Percentiles rank a stretch among this genome's conserved stretches.
Conservation (phyloP, 2,797 vertebrate species). For the Tenualosa thibaudeaui region DNA sequence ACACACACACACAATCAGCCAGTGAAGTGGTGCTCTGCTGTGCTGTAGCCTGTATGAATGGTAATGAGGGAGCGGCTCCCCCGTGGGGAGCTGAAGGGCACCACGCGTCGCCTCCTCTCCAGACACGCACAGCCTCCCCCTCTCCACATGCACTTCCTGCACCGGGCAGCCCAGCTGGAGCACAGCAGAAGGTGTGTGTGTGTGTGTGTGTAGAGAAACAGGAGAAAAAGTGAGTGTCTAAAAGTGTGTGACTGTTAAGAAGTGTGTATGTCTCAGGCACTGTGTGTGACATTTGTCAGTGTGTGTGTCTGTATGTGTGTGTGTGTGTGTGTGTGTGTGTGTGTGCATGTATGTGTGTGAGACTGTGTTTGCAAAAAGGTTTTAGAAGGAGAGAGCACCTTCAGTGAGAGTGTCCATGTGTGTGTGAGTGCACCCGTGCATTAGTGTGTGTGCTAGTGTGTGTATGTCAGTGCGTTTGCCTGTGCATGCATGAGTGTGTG, state of each 20-base stretch:
- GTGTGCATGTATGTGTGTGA: not conserved
- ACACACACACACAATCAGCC: not conserved
- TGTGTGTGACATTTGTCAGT: not conserved
- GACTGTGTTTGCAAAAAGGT: not conserved
- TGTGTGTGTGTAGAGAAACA: not conserved
- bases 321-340: not conserved
- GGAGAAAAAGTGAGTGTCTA: not conserved
- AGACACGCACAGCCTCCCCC: constrained; percentile 29
- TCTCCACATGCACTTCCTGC: constrained; percentile 67
- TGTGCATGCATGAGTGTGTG: not conserved
- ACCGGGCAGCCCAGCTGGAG: constrained; percentile 67
- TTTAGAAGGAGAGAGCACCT: not conserved
- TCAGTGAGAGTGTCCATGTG: not conserved
- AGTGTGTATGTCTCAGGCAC: not conserved
- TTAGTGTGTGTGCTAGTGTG: not conserved
- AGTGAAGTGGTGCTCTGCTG: not conserved
- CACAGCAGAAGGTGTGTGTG: constrained; percentile 44
- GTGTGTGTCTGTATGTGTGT: not conserved
- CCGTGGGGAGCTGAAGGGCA: constrained; percentile 18
- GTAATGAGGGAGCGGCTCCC: constrained; percentile 16
- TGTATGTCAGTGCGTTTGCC: not conserved
- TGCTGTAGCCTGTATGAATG: constrained; percentile 12
- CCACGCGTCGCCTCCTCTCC: constrained; percentile 37
- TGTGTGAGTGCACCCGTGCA: not conserved
- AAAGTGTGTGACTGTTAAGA: not conserved